Base-by-base conservation (phyloP, 1,140 invertebrate species). In the Araneus ventricosus region DNA sequence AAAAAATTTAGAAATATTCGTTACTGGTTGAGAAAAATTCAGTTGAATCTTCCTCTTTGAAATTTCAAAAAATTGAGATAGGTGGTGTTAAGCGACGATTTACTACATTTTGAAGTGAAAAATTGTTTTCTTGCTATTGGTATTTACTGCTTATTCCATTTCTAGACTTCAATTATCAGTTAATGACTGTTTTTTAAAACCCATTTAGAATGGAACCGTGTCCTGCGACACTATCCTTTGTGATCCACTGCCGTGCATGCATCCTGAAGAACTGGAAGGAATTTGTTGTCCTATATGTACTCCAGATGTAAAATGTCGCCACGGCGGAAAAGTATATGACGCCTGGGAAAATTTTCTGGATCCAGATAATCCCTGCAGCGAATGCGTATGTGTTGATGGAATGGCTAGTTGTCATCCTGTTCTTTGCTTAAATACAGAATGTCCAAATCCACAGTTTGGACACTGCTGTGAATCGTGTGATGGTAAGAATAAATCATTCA, bases 381-480 rank as follows among this genome's bases (percentile, higher is more conserved):
- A 93, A 79, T 93, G 93, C 61, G 88, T 93, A 6, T 93, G 93
- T 52, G 37, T 93, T 17, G 93, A 93, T 59, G 93, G 93, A 27
- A 79, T 90, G 63, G 59, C 79, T 22, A 93, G 82, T 57, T 93
- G 93, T n/a, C 93, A 93, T 41, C 88, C 61, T 34, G 82, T 90
- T 7, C 57, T 88, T 37, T 93, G 93, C 17, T 41, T 67, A 20
- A 88, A 90, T 4, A 63, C 82, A 6, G 52, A 75, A 39, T 93
- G 93, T 30, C 79, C 93, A 10, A 93, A 93, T 87, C 93, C 93
- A 59, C 86, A 88, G 20, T 75, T 79, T 17, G 93, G 93, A 27
- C 79, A 90, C 7, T 93, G 93, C 45, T 93, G 93, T 79, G 88
- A 90, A 57, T 75, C 88, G 22, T 93, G 93, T 61, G 86, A 93